Evolutionary conservation across 2,888 invertebrate genomes (phyloP), one percentile per base, ranked within the genome.

Genomic region (Drosophila recens): DNA sequence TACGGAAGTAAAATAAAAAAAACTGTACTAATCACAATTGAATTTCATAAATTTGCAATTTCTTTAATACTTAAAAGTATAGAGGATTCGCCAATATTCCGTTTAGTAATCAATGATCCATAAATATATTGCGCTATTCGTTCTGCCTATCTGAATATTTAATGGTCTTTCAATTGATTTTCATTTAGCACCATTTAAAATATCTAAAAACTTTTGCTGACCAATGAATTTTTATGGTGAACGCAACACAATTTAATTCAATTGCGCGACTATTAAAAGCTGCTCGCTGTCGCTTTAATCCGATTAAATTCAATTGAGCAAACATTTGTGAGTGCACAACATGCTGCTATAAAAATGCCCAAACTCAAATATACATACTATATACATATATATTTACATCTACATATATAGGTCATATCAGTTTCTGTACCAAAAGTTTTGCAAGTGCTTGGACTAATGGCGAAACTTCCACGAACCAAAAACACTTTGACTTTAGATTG

Each of bases 251-350:
- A 70, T 80, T 76, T 57, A 66, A 80, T 76, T 76, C 65, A 76
- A 76, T 79, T 75, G 59, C 27, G 61, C 64, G 61, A 58, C 71
- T 75, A 80, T 76, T 80, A 80, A 80, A 56, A 56, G 54, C 63
- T 23, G 42, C 36, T 49, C 46, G 51, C 58, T 48, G 52, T 54
- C 45, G 71, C 51, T 59, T 67, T 76, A 67, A 77, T 77, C 83
- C 85, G 85, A 83, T 89, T 89, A 75, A 83, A 84, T 84, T 89
- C 82, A 83, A 83, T 83, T 87, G 85, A 72, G 85, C 87, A 69
- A 65, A 63, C 72, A 67, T 79, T 79, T 69, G 40, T 62, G 46
- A 63, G 57, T 56, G 42, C 48, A 48, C 40, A 64, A 48, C 40
- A 64, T 10, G 9, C 57, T 56, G 40, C 30, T 17, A 27, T 46